Evolutionary conservation across 2,113 vertebrate species (phyloP).

Genomic region (Tychaedon coryphoeus): DNA sequence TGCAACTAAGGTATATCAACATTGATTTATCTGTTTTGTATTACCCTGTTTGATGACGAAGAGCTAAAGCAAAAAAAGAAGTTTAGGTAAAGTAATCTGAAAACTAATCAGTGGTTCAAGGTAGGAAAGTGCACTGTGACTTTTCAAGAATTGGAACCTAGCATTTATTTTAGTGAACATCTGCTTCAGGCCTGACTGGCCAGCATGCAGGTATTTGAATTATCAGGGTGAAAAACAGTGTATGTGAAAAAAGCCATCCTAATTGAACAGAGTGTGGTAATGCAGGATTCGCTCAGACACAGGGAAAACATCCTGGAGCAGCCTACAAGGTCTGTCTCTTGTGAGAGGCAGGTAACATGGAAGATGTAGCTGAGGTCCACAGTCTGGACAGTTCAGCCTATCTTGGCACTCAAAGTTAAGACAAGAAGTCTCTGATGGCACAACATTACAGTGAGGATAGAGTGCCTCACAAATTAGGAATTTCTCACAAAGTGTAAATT

Average conservation of each 20-base stretch:
- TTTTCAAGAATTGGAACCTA: neutral
- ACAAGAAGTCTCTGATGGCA: neutral
- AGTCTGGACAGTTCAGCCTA: neutral
- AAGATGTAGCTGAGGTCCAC: rapidly evolving
- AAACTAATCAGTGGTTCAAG: neutral
- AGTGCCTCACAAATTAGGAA: neutral
- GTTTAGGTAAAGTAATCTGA: neutral
- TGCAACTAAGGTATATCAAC: neutral
- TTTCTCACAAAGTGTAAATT: neutral
- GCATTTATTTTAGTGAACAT: neutral
- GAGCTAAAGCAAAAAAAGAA: neutral
- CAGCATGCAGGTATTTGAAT: neutral
- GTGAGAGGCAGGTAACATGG: neutral
- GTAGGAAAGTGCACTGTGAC: neutral
- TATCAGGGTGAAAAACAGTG: neutral
- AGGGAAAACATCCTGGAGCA: neutral
- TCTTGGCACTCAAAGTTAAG: neutral
- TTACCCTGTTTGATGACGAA: neutral
- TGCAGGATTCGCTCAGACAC: neutral
- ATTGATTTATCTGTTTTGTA: neutral
- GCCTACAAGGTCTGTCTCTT: too few relatives aligned
- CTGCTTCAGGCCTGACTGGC: neutral
- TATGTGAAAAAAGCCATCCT: neutral
- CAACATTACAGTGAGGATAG: neutral
- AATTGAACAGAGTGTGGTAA: neutral